phyloP scores from a whole-genome alignment of 30 jellyfish, hydroid and myxozoan genomes.

The Sanderia malayensis region DNA sequence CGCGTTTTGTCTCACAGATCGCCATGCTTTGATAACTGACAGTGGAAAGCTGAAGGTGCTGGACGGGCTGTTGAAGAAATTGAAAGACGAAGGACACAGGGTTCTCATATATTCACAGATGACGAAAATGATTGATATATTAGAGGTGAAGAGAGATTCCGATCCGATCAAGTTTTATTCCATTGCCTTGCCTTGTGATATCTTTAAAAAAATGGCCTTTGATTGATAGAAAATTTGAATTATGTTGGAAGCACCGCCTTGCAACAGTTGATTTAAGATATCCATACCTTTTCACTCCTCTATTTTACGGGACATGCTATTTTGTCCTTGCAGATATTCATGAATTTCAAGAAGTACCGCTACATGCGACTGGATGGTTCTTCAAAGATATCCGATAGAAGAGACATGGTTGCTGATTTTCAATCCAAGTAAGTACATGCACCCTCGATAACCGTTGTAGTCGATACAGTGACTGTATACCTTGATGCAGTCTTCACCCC shows the following conservation, averaged over 20 bases:
- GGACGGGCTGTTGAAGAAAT: constrained; percentile 70
- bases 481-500: too few species aligned
- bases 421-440: constrained; percentile 84
- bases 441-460: too few species aligned
- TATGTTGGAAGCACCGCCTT: too few species aligned
- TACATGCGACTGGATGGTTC: constrained; percentile 98
- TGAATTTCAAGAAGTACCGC: constrained; percentile 78
- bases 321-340: constrained; percentile 77
- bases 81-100: constrained; percentile 93
- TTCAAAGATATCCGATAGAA: constrained; percentile 93
- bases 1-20: constrained; percentile 57
- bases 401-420: constrained; percentile 97
- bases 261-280: too few species aligned
- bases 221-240: too few species aligned
- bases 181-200: too few species aligned
- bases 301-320: too few species aligned
- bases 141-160: constrained; percentile 74
- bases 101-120: constrained; percentile 95
- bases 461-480: too few species aligned
- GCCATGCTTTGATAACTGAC: constrained; percentile 80
- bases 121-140: constrained; percentile 94
- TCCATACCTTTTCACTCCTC: too few species aligned
- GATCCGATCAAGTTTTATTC: too few species aligned
- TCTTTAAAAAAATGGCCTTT: too few species aligned
- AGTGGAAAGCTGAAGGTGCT: constrained; percentile 90